A percentile compares a stretch with the other conserved stretches of the same genome.
phyloP scores from a whole-genome alignment of 2,888 invertebrate species.

The Stramonita haemastoma region DNA sequence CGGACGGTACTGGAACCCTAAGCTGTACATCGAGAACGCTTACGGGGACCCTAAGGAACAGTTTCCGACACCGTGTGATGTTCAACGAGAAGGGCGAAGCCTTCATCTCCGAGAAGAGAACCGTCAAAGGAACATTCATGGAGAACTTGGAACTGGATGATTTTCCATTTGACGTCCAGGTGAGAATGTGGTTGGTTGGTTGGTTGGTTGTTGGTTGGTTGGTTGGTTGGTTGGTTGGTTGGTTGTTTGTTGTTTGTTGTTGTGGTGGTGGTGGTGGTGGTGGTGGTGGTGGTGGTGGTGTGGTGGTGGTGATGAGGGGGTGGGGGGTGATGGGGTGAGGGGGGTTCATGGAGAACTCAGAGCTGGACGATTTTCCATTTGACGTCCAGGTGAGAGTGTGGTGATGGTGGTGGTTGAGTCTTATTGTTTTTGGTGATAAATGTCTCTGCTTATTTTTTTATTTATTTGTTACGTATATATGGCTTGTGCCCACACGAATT shows the following conservation, averaged over 20 bases:
- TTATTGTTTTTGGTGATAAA: no score
- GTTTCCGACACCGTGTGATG: constrained; percentile 49
- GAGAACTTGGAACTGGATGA: constrained; percentile 70
- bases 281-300: constrained; percentile 53
- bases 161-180: constrained; percentile 72
- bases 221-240: no score
- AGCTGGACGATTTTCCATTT: constrained; percentile 70
- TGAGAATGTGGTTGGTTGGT: constrained; percentile 34
- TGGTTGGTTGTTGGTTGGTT: background rate
- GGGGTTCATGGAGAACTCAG: constrained; percentile 66
- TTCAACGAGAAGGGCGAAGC: constrained; percentile 53
- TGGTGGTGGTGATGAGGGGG: background rate
- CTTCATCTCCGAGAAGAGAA: constrained; percentile 52
- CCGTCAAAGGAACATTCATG: constrained; percentile 67
- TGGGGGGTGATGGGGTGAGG: background rate
- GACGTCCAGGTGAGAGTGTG: constrained; percentile 64
- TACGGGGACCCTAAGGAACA: constrained; percentile 57
- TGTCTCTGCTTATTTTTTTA: no score
- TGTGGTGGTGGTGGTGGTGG: constrained; percentile 65
- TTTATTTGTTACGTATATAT: no score
- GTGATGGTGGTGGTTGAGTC: background rate
- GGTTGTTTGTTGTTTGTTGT: constrained; percentile 35
- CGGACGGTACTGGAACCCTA: constrained; percentile 63
- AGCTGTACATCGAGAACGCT: constrained; percentile 65
- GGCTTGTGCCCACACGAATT: no score